Base-by-base conservation (phyloP, 2,113 vertebrate species). In the Phrynosoma platyrhinos region DNA sequence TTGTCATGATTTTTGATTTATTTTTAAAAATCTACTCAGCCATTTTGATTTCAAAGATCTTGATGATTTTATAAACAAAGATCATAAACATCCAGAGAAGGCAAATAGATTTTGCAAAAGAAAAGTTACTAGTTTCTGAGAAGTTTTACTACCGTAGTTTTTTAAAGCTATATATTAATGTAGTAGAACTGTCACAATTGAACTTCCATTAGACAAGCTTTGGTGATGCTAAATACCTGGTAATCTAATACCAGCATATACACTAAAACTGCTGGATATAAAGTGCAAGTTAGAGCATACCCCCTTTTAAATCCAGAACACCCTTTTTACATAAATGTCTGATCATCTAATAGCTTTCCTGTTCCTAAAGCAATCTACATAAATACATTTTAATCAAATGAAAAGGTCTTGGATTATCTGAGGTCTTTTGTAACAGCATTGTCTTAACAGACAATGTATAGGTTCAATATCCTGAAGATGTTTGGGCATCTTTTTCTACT, bases 1-100 rank as follows among this genome's bases (percentile, higher is more conserved):
- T 20, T 2, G n/a, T 87, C 83, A 23, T 2, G 18, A 9, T 89
- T 86, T 83, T 79, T 1, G 30, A 90, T 92, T 92, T 86, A 79
- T 25, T 71, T 53, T 21, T 82, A 87, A 90, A 89, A 55, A 78
- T 12, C 64, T 68, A 77, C 81, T 3, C 5, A 66, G 21, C 18
- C 18, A 66, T 53, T 72, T 20, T 42, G 47, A 27, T 72, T 62
- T 72, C 64, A 36, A 20, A 0, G 9, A 40, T 72, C 5, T 71
- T 80, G 40, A 40, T 82, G 30, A 82, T 87, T 87, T 82, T 72
- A 40, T 30, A 82, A 62, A 87, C 36, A 80, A 72, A 66, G 58
- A 81, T 25, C 27, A 27, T n/a, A 75, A 62, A 36, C 4, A 32
- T 53, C 21, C 76, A 86, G 52, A 27, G 9, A 6, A 42, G 40